Evolutionary conservation across 1,140 invertebrate species (phyloP), one percentile per base, ranked within the genome.

Genomic region (Trigoniulus corallinus): DNA sequence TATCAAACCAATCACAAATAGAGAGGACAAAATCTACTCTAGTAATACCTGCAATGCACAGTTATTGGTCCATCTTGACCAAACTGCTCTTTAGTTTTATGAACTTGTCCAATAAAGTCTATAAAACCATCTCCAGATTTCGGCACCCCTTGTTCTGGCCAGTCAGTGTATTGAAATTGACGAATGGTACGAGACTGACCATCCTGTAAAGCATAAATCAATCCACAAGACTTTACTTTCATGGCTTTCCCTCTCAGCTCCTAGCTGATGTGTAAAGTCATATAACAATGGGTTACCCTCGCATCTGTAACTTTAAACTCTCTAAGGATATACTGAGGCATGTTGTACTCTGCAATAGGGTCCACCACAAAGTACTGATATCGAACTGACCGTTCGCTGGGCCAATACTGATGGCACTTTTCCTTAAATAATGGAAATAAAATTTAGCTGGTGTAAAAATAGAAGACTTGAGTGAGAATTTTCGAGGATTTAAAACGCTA

Each of bases 21-120:
- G 53, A 24, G 23, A 53, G 20, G 20, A 23, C 3, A 20, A 34
- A 10, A 10, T 24, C n/a, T 2, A 10, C 3, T 20, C 51, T 20
- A n/a, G 2, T 1, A 53, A 0, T 63, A 87, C 80, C 82, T 89
- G 78, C 95, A 98, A 68, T 99, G 96, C 15, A 99, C 95, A 34
- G 92, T 93, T 55, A 99, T 99, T 18, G 96, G 96, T 15, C 96
- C 95, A 64, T 97, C 93, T 64, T 97, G 91, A 21, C 96, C 96
- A 70, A 99, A 99, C 67, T 98, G 93, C 65, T 97, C 91, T 70
- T 99, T 98, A 26, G 96, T 98, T 72, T 98, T 97, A 70, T 99
- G 95, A 29, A 99, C 94, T 67, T 99, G 94, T 13, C 92, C 91
- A 59, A 98, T 92, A 64, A 94, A 93, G 67, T 95, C 88, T 56